These are phyloP conservation scores for Pentalonia nigronervosa DNA, from an alignment of 1,140 invertebrate species.

Conservation along the genomic window DNA sequence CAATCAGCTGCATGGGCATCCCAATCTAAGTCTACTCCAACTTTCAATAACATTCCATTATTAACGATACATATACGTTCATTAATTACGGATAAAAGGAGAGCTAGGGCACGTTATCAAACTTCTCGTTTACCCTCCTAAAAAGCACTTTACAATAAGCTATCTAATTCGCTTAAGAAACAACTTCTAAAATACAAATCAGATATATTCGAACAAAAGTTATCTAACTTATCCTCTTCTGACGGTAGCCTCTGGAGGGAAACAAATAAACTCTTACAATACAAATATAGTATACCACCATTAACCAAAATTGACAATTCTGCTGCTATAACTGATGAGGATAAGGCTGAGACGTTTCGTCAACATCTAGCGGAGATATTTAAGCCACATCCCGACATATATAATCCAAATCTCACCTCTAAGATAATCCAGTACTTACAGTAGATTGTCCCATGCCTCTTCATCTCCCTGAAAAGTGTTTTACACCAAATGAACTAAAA, in stretches of 20 bases:
- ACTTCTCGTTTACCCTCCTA: neutral
- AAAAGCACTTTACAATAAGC: neutral
- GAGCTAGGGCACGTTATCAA: neutral
- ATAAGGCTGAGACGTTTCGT: no score
- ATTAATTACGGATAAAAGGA: neutral
- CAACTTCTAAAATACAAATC: neutral
- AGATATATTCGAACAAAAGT: neutral
- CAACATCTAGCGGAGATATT: no score
- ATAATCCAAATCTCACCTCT: no score
- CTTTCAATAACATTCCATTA: neutral
- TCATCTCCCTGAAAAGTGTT: no score
- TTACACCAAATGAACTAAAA: no score
- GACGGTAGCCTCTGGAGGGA: neutral
- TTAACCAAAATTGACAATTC: no score
- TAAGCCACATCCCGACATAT: no score
- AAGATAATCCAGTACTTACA: no score
- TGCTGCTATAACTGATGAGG: no score
- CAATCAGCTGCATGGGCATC: constrained; percentile 59
- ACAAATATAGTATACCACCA: neutral
- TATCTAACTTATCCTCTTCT: neutral
- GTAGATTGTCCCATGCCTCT: no score
- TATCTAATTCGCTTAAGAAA: neutral
- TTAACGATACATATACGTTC: neutral
- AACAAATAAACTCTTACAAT: constrained; percentile 7
- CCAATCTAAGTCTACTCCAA: neutral